phyloP scores from a whole-genome alignment of 2,888 invertebrate species.

The Drosophila stalkeri region DNA sequence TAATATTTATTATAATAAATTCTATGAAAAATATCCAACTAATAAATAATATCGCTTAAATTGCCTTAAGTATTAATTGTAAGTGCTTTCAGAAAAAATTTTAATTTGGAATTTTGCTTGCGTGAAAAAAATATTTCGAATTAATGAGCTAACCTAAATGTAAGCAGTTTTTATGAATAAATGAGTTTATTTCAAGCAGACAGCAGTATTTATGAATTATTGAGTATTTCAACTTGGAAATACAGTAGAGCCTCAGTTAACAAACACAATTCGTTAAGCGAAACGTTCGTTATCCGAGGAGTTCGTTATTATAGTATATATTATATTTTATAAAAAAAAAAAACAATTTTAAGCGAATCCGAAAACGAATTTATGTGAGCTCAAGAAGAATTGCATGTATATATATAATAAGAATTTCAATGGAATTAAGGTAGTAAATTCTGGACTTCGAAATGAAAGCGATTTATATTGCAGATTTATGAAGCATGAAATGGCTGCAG shows the following conservation, averaged over 20 bases:
- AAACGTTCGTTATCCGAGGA: no score
- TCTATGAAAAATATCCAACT: no score
- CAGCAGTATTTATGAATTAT: neutral
- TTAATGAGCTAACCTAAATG: no score
- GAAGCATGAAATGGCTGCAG: neutral
- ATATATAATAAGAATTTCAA: neutral
- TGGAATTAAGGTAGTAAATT: conserved; percentile 15
- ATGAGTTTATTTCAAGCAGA: neutral
- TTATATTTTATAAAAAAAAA: neutral
- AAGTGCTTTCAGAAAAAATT: no score
- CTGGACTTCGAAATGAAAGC: neutral
- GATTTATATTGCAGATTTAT: conserved; percentile 24
- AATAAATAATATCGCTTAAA: no score
- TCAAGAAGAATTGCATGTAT: neutral
- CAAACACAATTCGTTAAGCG: no score
- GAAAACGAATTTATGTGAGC: neutral
- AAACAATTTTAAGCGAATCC: neutral
- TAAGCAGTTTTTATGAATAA: neutral
- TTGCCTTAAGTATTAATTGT: no score
- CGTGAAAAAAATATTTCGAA: no score
- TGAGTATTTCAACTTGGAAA: neutral
- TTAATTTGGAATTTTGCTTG: no score
- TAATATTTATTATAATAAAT: no score
- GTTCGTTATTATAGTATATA: neutral
- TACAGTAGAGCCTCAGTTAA: no score